Conservation (phyloP, 2,113 vertebrate species). For the Piaya cayana region DNA sequence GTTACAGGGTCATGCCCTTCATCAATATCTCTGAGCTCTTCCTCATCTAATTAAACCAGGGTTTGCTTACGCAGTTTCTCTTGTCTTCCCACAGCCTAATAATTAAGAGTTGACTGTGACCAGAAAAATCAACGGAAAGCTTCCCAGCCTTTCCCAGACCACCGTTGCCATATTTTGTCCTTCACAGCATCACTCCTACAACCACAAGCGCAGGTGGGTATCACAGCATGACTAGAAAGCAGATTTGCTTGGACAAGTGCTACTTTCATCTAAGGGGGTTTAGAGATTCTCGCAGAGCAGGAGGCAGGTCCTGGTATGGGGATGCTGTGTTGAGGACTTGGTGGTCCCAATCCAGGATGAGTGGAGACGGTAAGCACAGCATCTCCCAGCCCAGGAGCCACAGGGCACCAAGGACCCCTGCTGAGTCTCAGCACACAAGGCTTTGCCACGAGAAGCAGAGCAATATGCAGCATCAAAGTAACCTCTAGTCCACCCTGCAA, state of each 20-base stretch:
- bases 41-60: not conserved
- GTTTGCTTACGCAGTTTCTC: not conserved
- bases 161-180: not conserved
- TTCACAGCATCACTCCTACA: not conserved
- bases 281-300: accelerated
- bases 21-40: not conserved
- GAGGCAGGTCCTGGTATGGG: not conserved
- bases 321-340: accelerated
- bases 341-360: not conserved
- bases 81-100: not conserved
- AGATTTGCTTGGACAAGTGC: accelerated
- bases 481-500: not conserved
- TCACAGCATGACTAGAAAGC: not conserved
- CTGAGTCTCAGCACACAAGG: accelerated
- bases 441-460: accelerated
- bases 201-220: accelerated
- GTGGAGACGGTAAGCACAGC: not conserved
- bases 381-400: not conserved
- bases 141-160: not conserved
- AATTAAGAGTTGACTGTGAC: not conserved
- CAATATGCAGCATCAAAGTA: accelerated
- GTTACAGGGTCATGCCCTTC: accelerated
- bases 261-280: not conserved
- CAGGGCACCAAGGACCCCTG: accelerated
- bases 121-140: not conserved